A percentile compares a stretch with the other conserved stretches of the same genome.
Conservation (phyloP, 1,140 invertebrate genomes). For the Orchestia grillus region DNA sequence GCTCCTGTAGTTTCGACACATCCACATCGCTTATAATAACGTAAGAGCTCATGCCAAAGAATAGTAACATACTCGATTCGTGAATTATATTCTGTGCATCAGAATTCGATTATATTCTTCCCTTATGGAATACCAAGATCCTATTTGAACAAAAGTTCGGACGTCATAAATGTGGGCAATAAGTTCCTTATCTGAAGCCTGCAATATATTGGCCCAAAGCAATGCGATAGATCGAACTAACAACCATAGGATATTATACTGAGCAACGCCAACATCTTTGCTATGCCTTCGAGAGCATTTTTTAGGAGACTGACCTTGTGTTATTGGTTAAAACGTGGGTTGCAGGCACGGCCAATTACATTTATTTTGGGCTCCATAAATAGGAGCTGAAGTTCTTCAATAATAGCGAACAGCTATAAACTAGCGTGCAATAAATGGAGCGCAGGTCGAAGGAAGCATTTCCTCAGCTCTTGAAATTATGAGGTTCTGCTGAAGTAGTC, state of each 20-base stretch:
- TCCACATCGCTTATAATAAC: not conserved
- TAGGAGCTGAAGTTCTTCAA: slow-evolving; percentile 11
- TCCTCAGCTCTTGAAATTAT: slow-evolving; percentile 29
- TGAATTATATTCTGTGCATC: not conserved
- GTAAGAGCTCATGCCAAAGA: not conserved
- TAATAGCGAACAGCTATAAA: slow-evolving; percentile 21
- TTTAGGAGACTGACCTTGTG: slow-evolving; percentile 4
- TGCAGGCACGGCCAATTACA: not conserved
- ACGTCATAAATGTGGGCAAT: not conserved
- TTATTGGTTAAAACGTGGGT: not conserved
- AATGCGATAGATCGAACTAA: not conserved
- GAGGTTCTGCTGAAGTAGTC: slow-evolving; percentile 15
- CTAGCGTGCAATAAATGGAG: not conserved
- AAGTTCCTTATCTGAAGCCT: not conserved
- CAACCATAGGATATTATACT: not conserved
- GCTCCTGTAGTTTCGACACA: not conserved
- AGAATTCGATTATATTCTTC: not conserved
- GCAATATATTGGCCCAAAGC: not conserved
- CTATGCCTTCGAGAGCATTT: not conserved
- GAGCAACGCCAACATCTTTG: not conserved
- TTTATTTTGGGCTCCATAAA: slow-evolving; percentile 36
- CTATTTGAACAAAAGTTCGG: not conserved
- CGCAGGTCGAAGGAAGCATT: slow-evolving; percentile 41
- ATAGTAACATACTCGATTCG: not conserved
- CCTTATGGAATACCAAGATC: not conserved